These are phyloP conservation scores for Drosophila triauraria DNA, from an alignment of 1,140 invertebrate genomes.

Conservation along the genomic window DNA sequence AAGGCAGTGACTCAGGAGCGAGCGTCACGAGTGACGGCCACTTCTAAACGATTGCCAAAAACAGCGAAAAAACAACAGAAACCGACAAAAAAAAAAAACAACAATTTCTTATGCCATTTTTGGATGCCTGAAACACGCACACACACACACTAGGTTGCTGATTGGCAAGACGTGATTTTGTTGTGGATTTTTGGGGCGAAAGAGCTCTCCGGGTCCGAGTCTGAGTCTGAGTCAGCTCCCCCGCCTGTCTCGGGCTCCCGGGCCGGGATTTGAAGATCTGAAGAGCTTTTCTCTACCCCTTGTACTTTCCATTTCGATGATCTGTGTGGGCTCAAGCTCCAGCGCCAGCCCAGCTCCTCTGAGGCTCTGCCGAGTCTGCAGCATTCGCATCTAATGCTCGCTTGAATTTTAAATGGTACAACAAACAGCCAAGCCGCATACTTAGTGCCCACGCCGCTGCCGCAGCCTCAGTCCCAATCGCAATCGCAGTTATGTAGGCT, in stretches of 20 bases:
- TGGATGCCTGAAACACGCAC: slow-evolving; percentile 50
- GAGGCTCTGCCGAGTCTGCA: slow-evolving; percentile 12
- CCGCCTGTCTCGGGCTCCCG: not conserved
- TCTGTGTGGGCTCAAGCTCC: slow-evolving; percentile 24
- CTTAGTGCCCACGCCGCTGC: slow-evolving; percentile 72
- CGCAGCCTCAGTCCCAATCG: slow-evolving; percentile 28
- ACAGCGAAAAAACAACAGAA: slow-evolving; percentile 23
- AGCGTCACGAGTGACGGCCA: slow-evolving; percentile 55
- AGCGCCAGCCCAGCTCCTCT: slow-evolving; percentile 6
- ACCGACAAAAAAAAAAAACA: slow-evolving; percentile 16
- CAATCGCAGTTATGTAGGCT: slow-evolving; percentile 59
- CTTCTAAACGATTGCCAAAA: slow-evolving; percentile 73
- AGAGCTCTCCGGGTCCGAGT: slow-evolving; percentile 4
- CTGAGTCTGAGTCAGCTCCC: slow-evolving; percentile 5
- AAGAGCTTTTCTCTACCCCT: slow-evolving; percentile 21
- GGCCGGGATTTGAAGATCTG: not conserved
- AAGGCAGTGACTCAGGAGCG: slow-evolving; percentile 22
- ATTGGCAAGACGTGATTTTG: slow-evolving; percentile 73
- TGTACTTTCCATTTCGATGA: slow-evolving; percentile 53
- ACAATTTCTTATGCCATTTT: slow-evolving; percentile 66
- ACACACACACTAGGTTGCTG: slow-evolving; percentile 24
- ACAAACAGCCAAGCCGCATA: slow-evolving; percentile 69
- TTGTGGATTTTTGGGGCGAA: slow-evolving; percentile 27
- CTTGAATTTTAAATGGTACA: slow-evolving; percentile 64
- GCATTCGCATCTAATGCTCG: slow-evolving; percentile 64